These are phyloP conservation scores for Pseudachorutes palmiensis DNA, from an alignment of 1,140 invertebrate species.

Conservation along the genomic window DNA sequence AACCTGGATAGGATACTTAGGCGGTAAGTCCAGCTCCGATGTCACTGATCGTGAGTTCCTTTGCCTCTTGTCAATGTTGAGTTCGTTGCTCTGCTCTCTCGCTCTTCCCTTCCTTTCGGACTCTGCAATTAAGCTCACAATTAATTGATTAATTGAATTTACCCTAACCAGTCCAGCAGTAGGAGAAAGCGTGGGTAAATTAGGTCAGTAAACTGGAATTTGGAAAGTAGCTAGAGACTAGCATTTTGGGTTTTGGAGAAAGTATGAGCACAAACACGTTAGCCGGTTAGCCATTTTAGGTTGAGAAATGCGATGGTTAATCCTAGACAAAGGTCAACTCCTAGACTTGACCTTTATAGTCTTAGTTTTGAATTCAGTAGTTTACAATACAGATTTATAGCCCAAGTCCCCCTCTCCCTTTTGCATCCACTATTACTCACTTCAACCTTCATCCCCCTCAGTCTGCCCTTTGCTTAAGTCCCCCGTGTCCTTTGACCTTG, in stretches of 20 bases:
- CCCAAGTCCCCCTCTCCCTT: background rate
- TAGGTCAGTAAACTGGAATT: no score
- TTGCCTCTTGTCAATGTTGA: background rate
- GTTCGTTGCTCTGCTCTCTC: conserved; percentile 9
- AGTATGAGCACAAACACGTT: no score
- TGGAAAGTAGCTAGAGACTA: no score
- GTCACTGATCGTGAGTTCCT: background rate
- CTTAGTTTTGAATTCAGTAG: background rate
- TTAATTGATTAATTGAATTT: no score
- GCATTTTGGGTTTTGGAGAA: no score
- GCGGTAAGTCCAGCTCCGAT: conserved; percentile 11
- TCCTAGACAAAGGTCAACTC: background rate
- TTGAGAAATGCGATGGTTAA: background rate
- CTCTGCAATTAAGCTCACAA: no score
- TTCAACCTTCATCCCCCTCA: background rate
- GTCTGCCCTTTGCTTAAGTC: background rate
- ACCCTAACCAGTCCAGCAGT: background rate
- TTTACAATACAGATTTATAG: background rate
- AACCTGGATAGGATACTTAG: conserved; percentile 12
- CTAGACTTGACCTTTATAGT: background rate
- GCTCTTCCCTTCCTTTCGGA: background rate
- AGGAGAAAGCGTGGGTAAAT: no score
- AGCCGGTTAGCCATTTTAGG: no score
- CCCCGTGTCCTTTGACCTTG: background rate
- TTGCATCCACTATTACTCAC: background rate